Percentiles rank a stretch among this genome's conserved stretches.
phyloP scores from a whole-genome alignment of 2,113 vertebrate species.

The Epinephelus cyanopodus region DNA sequence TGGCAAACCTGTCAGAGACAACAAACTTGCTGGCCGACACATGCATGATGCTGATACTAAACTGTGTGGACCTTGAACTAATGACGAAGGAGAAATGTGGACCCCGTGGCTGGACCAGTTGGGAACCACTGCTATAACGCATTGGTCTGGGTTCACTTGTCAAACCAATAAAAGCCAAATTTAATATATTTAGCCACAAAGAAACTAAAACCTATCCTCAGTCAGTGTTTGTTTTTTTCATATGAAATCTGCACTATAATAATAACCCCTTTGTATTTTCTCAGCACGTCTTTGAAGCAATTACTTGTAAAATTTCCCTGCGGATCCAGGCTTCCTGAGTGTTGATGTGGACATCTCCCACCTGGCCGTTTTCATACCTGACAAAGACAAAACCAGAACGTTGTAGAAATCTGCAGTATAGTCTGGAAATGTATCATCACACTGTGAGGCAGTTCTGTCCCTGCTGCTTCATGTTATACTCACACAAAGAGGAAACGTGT shows the following conservation, averaged over 20 bases:
- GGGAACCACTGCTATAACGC: background rate
- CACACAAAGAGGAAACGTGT: slow-evolving; percentile 99
- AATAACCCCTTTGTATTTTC: background rate
- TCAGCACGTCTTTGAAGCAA: slow-evolving; percentile 85
- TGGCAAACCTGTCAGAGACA: no score
- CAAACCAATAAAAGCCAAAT: background rate
- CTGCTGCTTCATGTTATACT: slow-evolving; percentile 75
- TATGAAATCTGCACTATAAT: background rate
- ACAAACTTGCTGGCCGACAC: no score
- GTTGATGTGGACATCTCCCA: slow-evolving; percentile 96
- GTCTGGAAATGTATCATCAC: background rate
- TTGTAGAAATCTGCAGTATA: background rate
- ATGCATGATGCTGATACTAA: no score
- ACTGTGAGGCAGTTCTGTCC: background rate
- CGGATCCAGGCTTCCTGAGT: slow-evolving; percentile 95
- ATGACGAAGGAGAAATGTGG: no score
- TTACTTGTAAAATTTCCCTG: slow-evolving; percentile 95
- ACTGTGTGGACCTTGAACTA: no score
- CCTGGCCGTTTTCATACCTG: slow-evolving; percentile 97
- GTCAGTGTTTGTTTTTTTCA: background rate
- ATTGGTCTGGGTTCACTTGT: background rate
- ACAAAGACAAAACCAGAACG: slow-evolving; percentile 35
- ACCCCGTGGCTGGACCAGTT: no score
- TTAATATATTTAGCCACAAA: background rate
- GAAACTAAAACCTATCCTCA: background rate